Conservation (phyloP, 2,888 invertebrate species). For the Cataglyphis livida region DNA sequence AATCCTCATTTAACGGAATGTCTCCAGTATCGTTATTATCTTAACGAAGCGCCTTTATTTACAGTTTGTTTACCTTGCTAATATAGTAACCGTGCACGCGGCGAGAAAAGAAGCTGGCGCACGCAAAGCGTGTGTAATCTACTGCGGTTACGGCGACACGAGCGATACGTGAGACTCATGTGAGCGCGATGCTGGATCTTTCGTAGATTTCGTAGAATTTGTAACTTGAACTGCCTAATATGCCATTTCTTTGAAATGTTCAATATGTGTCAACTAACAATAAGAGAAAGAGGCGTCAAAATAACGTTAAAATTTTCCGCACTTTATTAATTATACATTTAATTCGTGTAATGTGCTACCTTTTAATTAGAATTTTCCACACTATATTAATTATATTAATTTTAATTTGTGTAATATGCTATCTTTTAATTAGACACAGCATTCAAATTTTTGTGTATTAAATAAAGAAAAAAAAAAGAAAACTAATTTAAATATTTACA, state of each 20-base stretch:
- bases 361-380: background rate
- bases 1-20: constrained; percentile 14
- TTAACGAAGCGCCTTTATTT: constrained; percentile 56
- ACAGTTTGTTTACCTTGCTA: constrained; percentile 52
- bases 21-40: constrained; percentile 31
- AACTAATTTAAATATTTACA: background rate
- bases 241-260: constrained; percentile 40
- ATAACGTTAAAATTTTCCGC: background rate
- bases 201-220: constrained; percentile 72
- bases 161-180: constrained; percentile 75
- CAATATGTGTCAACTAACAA: background rate
- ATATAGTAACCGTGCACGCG: constrained; percentile 56
- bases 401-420: background rate
- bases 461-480: too few species aligned
- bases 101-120: constrained; percentile 41
- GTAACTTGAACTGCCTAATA: constrained; percentile 69
- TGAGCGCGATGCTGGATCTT: constrained; percentile 71
- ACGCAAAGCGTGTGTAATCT: constrained; percentile 53
- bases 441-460: too few species aligned
- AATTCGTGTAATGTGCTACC: background rate
- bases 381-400: too few species aligned
- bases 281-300: background rate
- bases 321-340: background rate
- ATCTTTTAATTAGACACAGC: too few species aligned
- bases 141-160: constrained; percentile 46